These are phyloP conservation scores for Panopea generosa DNA, from an alignment of 2,888 invertebrate genomes.

Conservation along the genomic window DNA sequence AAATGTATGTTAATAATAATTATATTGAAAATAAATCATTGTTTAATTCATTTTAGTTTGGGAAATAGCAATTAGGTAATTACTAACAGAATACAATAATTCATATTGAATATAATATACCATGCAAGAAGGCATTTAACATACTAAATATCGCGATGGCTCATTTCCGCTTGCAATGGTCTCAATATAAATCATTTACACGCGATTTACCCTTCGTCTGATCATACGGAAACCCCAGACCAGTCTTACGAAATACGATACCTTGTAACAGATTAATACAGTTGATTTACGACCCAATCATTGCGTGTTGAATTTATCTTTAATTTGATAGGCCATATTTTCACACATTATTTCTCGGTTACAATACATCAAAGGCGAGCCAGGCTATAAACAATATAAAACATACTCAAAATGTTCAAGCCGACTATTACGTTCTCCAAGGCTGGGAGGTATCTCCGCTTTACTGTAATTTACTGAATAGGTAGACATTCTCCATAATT, in stretches of 20 bases:
- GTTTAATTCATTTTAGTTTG: too few relatives aligned
- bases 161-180: too few relatives aligned
- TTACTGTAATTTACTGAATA: slow-evolving; percentile 44
- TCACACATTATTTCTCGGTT: slow-evolving; percentile 45
- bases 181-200: too few relatives aligned
- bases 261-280: slow-evolving; percentile 38
- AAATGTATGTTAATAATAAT: too few relatives aligned
- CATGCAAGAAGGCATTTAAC: too few relatives aligned
- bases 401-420: slow-evolving; percentile 30
- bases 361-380: slow-evolving; percentile 52
- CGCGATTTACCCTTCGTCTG: too few relatives aligned
- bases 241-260: slow-evolving; percentile 20
- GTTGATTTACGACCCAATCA: slow-evolving; percentile 40
- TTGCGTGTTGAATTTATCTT: slow-evolving; percentile 50
- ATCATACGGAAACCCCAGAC: too few relatives aligned
- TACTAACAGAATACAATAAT: too few relatives aligned
- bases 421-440: slow-evolving; percentile 28
- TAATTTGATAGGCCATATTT: slow-evolving; percentile 48
- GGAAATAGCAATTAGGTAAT: too few relatives aligned
- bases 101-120: too few relatives aligned
- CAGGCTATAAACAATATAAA: slow-evolving; percentile 44
- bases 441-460: slow-evolving; percentile 35
- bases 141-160: too few relatives aligned
- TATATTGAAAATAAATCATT: too few relatives aligned
- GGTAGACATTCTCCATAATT: slow-evolving; percentile 37